Percentiles rank a stretch among this genome's conserved stretches.
These are phyloP conservation scores for Mystacides longicornis DNA, from an alignment of 2,888 invertebrate genomes.

Conservation along the genomic window DNA sequence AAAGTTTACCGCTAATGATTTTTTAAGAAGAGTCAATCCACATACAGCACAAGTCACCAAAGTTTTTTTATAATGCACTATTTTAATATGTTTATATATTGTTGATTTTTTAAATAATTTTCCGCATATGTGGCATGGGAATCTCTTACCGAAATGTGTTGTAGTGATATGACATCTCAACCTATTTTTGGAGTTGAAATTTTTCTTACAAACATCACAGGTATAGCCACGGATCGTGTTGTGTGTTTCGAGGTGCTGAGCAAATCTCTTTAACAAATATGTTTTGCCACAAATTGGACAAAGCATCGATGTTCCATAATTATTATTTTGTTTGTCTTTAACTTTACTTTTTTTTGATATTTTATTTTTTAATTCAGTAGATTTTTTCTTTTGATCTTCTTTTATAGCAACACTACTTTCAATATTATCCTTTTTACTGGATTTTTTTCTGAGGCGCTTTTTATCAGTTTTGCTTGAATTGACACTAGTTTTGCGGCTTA, in stretches of 20 bases:
- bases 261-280: background rate
- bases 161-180: background rate
- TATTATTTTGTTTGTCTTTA: background rate
- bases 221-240: background rate
- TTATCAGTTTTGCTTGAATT: too few species aligned
- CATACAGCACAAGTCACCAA: background rate
- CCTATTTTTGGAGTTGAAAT: background rate
- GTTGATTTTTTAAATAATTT: background rate
- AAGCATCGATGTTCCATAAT: background rate
- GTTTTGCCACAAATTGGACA: background rate
- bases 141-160: background rate
- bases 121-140: background rate
- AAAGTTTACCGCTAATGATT: background rate
- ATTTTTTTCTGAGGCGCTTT: too few species aligned
- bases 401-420: background rate
- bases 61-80: background rate
- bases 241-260: background rate
- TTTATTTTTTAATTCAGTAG: background rate
- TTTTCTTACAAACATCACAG: background rate
- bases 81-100: background rate
- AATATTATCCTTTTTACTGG: background rate
- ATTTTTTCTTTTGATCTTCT: background rate
- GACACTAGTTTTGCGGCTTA: too few species aligned
- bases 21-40: background rate
- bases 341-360: background rate